Evolutionary conservation across 2,888 invertebrate species (phyloP).

Genomic region (Octodonta nipae): DNA sequence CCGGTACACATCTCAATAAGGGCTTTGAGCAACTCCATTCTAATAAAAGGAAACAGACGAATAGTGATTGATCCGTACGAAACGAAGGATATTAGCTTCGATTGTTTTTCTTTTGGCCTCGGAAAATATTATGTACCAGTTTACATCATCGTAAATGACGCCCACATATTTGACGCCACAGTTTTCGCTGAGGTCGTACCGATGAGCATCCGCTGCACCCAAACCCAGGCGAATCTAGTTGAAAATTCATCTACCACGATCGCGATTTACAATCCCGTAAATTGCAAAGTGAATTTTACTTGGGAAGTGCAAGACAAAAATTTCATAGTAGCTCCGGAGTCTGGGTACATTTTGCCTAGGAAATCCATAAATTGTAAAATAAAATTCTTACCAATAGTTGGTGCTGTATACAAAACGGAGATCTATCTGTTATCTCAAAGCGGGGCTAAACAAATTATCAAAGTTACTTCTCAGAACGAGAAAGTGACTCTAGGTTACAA

Average conservation of each 20-base stretch:
- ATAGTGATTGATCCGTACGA: constrained; percentile 15
- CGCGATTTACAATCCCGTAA: constrained; percentile 41
- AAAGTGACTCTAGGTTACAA: constrained; percentile 12
- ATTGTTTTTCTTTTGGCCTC: constrained; percentile 20
- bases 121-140: constrained; percentile 31
- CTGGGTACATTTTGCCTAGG: constrained; percentile 41
- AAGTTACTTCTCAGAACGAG: constrained; percentile 10
- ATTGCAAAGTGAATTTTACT: constrained; percentile 39
- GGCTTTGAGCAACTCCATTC: constrained; percentile 14
- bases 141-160: constrained; percentile 34
- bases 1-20: constrained; percentile 23
- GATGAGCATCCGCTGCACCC: constrained; percentile 28
- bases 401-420: constrained; percentile 21
- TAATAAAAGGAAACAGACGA: constrained; percentile 16
- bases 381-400: constrained; percentile 21
- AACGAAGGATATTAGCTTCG: constrained; percentile 17
- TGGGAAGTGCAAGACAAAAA: constrained; percentile 38
- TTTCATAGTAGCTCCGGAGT: constrained; percentile 39
- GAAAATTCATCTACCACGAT: too few species aligned
- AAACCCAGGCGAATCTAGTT: too few species aligned
- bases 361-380: constrained; percentile 38
- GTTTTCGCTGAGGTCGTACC: constrained; percentile 33
- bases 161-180: constrained; percentile 32
- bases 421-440: constrained; percentile 28
- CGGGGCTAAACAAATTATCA: constrained; percentile 21